Evolutionary conservation across 2,797 vertebrate genomes (phyloP), one percentile per base, ranked within the genome.

Genomic region (Sus cebifrons): DNA sequence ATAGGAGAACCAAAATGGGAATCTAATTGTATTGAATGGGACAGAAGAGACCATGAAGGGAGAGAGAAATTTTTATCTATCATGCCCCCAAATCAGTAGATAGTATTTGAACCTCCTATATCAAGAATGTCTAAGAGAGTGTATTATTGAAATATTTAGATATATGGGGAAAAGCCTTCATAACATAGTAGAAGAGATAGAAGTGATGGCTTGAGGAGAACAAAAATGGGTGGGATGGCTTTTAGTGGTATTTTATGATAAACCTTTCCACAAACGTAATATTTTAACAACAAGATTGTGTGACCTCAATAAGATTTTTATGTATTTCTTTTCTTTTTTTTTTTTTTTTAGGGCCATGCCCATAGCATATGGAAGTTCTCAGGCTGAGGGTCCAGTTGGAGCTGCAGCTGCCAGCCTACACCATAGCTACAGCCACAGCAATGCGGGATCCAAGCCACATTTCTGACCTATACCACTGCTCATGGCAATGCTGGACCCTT

Each of bases 61-160:
- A 20, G 56, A 29, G 12, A 40, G 8, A 27, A 13, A n/a, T 2
- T 9, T 21, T 23, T 71, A n/a, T 11, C 16, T 21, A 1, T 52
- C 54, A 36, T 7, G 13, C 60, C 7, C 15, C 56, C 16, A 32
- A 62, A 2, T 27, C 32, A 1, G 67, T 3, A 23, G 81, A 9
- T 29, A 27, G 29, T 3, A 52, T 79, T 44, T 73, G 25, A 62
- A 29, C 15, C 15, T 9, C 13, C 36, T 21, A 1, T 8, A 2
- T 58, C 13, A 2, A 84, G 60, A 21, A 32, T 6, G 17, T 4
- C 14, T 18, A 77, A 54, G 18, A 20, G 4, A 21, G 68, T 3
- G 0, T 12, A 2, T 11, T 52, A 29, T 40, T 49, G 20, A 8
- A 10, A 58, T 4, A n/a, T 2, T 2, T 4, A 8, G 14, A 68